Conservation (phyloP, 2,797 vertebrate species). For the Tragelaphus oryx region DNA sequence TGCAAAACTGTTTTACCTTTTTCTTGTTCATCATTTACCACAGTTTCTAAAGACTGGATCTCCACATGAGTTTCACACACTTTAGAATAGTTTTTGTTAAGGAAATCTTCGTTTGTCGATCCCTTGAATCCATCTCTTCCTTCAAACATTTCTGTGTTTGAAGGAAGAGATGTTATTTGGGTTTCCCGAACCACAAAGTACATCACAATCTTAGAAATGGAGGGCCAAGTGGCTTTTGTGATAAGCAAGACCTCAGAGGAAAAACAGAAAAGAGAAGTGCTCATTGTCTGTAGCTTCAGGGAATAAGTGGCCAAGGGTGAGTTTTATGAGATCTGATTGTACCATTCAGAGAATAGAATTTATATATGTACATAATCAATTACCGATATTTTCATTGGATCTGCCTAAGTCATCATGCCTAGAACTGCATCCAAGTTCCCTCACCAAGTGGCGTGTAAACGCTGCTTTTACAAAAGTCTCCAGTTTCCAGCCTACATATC, state of each 20-base stretch:
- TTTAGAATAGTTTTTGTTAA: background rate
- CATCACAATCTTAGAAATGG: background rate
- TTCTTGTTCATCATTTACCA: background rate
- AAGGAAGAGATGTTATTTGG: background rate
- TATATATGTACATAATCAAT: background rate
- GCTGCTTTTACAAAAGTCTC: constrained; percentile 26
- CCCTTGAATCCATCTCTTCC: background rate
- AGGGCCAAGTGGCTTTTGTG: background rate
- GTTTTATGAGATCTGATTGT: background rate
- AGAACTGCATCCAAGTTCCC: background rate
- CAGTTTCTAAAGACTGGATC: background rate
- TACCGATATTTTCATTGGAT: background rate
- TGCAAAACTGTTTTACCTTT: background rate
- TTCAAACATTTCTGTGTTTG: background rate
- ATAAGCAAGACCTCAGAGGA: background rate
- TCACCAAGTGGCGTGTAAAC: background rate
- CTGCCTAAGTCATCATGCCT: background rate
- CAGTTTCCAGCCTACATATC: constrained; percentile 28
- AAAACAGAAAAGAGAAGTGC: background rate
- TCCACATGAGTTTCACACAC: background rate
- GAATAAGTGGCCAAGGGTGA: background rate
- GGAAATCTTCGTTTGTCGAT: background rate
- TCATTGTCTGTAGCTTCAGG: background rate
- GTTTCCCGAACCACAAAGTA: background rate
- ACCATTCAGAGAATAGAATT: background rate